Evolutionary conservation across 1,140 invertebrate genomes (phyloP), one percentile per base, ranked within the genome.

Genomic region (Harlomillsia oculata): DNA sequence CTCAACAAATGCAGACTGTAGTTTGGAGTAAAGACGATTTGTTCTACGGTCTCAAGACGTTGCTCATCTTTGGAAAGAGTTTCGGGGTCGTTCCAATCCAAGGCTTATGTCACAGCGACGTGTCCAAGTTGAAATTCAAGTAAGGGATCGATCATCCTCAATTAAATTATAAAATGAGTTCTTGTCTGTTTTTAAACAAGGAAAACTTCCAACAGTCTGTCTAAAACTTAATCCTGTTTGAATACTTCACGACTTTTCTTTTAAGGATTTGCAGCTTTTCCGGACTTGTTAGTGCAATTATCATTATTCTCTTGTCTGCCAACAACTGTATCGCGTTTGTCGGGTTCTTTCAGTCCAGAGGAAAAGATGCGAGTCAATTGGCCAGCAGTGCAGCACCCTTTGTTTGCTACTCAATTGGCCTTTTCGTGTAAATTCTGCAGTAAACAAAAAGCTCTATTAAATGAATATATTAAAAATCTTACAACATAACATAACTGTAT

Each of bases 61-160:
- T 60, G 23, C 46, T 60, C 6, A 49, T 46, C 25, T 60, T 60
- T 43, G 58, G 52, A 5, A 54, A 40, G 29, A 13, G 43, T 43
- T 37, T 55, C 29, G 58, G 58, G 1, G 20, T 60, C 13, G 46
- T 60, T 26, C 58, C 58, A 1, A 37, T 60, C 6, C 16, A 20
- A 3, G 58, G 58, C 2, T 14, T 60, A 20, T 60, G 49, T 32
- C 36, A 37, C 6, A 21, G 29, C 0, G 36, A 39, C 21, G 9
- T 53, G 0, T 20, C 26, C n/a, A 11, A 16, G 16, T 21, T 51
- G n/a, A 29, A 16, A 1, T 60, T 60, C 29, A 54, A 28, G 58
- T 60, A 51, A 25, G 45, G 16, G n/a, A n/a, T n/a, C n/a, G n/a
- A n/a, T n/a, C n/a, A n/a, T n/a, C n/a, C n/a, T n/a, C n/a, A n/a